Base-by-base conservation (phyloP, 2,888 invertebrate species). In the Tuta absoluta region DNA sequence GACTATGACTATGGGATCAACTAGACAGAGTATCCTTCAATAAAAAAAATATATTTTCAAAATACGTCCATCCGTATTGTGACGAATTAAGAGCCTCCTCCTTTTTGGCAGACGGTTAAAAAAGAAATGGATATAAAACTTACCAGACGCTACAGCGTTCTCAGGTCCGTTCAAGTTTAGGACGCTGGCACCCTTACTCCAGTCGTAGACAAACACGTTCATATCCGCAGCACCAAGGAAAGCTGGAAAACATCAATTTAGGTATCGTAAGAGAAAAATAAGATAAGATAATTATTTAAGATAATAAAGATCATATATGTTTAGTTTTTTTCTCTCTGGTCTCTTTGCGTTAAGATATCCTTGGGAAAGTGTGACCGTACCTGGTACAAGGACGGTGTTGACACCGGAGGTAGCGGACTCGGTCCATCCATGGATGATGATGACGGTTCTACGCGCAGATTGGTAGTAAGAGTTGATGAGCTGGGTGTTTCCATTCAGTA, bases 351-450 rank as follows among this genome's bases (percentile, higher is more conserved):
- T 28, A 5, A 4, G 28, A 28, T 28, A 5, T 5, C 8, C 8
- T 33, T 33, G 8, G 10, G 33, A 33, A 33, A 33, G 28, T 28
- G 28, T 28, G n/a, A n/a, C n/a, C n/a, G n/a, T 24, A 84, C 84
- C 80, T 65, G 82, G 83, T 0, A 81, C 74, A 0, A 83, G 65
- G 0, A 78, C 77, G 0, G 74, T 69, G 65, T 82, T 84, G 53
- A 78, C 69, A 0, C 68, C 71, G 1, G 75, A 72, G 0, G 72
- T 66, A 5, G 71, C 71, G 0, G 75, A 74, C 0, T 76, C 76
- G 38, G 72, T 41, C 83, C 84, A 85, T 0, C 85, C 85, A 56
- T 85, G 85, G 0, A 83, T 11, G 0, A 84, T 68, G 0, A 85
- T 21, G 0, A 81, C 63, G 0, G 84, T 84, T 5, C 81, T 73